Conservation (phyloP, 2,113 vertebrate genomes). For the Toxotes chatareus region DNA sequence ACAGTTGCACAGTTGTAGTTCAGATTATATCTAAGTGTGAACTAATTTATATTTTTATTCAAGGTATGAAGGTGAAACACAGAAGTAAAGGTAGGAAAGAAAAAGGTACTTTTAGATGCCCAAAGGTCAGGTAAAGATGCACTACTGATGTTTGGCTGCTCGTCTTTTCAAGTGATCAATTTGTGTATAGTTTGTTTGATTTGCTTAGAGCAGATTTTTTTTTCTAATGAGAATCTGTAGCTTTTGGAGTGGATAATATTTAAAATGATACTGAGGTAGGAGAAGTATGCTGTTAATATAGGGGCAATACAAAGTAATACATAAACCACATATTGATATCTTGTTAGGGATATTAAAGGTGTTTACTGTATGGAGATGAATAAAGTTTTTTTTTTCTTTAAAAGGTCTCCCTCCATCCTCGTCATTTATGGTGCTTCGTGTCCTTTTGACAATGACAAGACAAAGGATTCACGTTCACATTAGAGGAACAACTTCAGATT, state of each 20-base stretch:
- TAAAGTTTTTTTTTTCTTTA: conserved; percentile 78
- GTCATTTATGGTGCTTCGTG: background rate
- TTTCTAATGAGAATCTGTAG: conserved; percentile 62
- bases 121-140: conserved; percentile 34
- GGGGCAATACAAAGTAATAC: conserved; percentile 46
- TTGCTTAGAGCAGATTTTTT: conserved; percentile 58
- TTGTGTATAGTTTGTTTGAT: conserved; percentile 55
- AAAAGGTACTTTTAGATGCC: background rate
- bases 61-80: conserved; percentile 23
- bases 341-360: conserved; percentile 60
- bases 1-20: conserved; percentile 42
- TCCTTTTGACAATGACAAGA: background rate
- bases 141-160: conserved; percentile 37
- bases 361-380: conserved; percentile 74
- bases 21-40: conserved; percentile 19
- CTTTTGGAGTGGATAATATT: conserved; percentile 58
- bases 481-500: conserved; percentile 27
- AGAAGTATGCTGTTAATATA: conserved; percentile 41
- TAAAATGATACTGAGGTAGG: conserved; percentile 36
- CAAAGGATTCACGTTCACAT: background rate
- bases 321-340: conserved; percentile 43
- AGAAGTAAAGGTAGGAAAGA: background rate
- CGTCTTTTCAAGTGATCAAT: conserved; percentile 51
- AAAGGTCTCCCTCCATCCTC: background rate
- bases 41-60: conserved; percentile 43